A percentile compares a stretch with the other conserved stretches of the same genome.
Conservation (phyloP, 2,113 vertebrate species). For the Pholis gunnellus region DNA sequence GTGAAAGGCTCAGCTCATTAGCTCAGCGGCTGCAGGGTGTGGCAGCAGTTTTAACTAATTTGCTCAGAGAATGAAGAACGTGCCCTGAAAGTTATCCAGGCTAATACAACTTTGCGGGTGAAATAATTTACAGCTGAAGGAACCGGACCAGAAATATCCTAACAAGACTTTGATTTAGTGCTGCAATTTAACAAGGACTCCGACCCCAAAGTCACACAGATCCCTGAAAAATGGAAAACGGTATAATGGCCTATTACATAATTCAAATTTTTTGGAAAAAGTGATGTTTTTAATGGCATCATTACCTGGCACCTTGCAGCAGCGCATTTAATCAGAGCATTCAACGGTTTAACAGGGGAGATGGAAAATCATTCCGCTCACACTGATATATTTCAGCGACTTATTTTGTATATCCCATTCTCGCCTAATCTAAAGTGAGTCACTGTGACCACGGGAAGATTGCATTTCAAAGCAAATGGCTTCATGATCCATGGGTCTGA, state of each 20-base stretch:
- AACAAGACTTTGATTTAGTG: conserved; percentile 12
- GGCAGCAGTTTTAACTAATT: conserved; percentile 22
- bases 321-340: conserved; percentile 31
- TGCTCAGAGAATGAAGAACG: conserved; percentile 16
- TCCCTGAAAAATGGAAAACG: conserved; percentile 35
- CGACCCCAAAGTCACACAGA: not conserved
- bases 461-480: conserved; percentile 53
- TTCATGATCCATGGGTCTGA: conserved; percentile 28
- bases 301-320: conserved; percentile 38
- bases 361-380: conserved; percentile 35
- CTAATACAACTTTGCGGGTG: conserved; percentile 12
- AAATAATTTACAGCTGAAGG: conserved; percentile 7
- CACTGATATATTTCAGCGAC: conserved; percentile 5
- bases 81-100: conserved; percentile 8
- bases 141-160: not conserved
- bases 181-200: conserved; percentile 9
- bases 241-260: conserved; percentile 20
- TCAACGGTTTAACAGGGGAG: conserved; percentile 16
- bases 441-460: conserved; percentile 21
- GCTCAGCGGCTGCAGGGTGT: conserved; percentile 19
- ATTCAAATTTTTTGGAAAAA: conserved; percentile 37
- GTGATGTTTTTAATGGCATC: conserved; percentile 27
- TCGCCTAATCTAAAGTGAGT: conserved; percentile 2
- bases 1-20: conserved; percentile 27
- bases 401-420: conserved; percentile 19